Base-by-base conservation (phyloP, 2,113 vertebrate species). In the Casuarius casuarius region DNA sequence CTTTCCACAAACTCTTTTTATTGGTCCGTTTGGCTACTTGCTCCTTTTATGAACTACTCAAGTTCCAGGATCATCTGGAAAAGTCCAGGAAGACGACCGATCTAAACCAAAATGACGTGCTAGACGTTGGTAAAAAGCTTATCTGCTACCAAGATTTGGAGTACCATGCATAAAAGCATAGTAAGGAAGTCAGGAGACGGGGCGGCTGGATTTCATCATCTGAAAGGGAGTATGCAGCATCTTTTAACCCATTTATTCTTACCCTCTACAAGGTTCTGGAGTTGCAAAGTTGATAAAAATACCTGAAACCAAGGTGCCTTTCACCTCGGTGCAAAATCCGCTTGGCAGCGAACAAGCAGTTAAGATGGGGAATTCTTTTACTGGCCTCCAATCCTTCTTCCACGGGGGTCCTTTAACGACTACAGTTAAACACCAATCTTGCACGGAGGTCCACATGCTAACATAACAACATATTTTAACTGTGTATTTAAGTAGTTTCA, bases 401-500 rank as follows among this genome's bases (percentile, higher is more conserved):
- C 68, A 51, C 3, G 77, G 73, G 87, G 83, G 90, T 80, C 91
- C 71, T 87, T 38, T 87, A 81, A 90, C 10, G 28, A 63, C 49
- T 46, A 31, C 25, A 79, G 70, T 87, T 91, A 92, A 91, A 90
- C 52, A 83, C 65, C 81, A 96, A 70, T 89, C 95, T 88, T 42
- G 22, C 96, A 96, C 0, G 92, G 97, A 97, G 97, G 97, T 97
- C 97, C 84, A 91, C 91, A 96, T 5, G 46, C 85, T 94, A 97
- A 95, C 88, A 93, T 91, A 96, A 95, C 91, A 96, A 94, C 95
- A 44, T 93, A 90, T 80, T 94, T 94, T 94, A 96, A 91, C 80
- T 61, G 88, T 52, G 87, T 95, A 91, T 66, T 92, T 95, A 88
- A 92, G 94, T 71, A 77, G 76, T 86, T 94, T 94, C 46, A 89